These are phyloP conservation scores for Mus spicilegus DNA, from an alignment of 2,113 vertebrate genomes.

Conservation along the genomic window DNA sequence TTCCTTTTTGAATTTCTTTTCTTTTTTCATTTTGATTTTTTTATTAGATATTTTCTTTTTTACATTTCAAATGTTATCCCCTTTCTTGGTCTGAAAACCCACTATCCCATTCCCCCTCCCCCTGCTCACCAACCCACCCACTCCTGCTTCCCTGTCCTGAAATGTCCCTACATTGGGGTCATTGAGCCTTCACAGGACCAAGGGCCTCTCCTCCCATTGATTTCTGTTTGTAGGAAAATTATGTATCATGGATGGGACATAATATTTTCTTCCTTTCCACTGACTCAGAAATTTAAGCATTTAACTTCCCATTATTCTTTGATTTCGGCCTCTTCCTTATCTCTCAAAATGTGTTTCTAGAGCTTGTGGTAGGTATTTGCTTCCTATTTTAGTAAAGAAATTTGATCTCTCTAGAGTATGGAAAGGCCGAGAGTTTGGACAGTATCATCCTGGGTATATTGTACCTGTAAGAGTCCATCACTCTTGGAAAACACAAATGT, in stretches of 20 bases:
- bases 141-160: too few relatives aligned
- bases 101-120: too few relatives aligned
- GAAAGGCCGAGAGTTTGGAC: neutral
- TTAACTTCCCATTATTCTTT: constrained; percentile 48
- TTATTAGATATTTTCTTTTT: too few relatives aligned
- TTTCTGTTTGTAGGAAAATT: constrained; percentile 26
- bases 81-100: too few relatives aligned
- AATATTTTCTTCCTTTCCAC: neutral
- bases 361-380: too few relatives aligned
- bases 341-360: neutral
- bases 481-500: neutral
- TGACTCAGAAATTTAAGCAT: constrained; percentile 14
- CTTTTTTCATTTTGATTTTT: neutral
- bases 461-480: neutral
- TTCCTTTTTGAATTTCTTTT: neutral
- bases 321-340: constrained; percentile 9
- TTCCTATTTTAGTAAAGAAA: neutral
- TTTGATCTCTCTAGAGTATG: neutral
- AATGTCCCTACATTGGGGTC: too few relatives aligned
- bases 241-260: neutral
- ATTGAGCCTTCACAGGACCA: too few relatives aligned
- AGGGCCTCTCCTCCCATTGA: too few relatives aligned
- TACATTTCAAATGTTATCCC: too few relatives aligned
- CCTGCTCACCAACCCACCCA: too few relatives aligned
- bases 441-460: neutral